Evolutionary conservation across 2,797 vertebrate species (phyloP).

Genomic region (Babyrousa celebensis): DNA sequence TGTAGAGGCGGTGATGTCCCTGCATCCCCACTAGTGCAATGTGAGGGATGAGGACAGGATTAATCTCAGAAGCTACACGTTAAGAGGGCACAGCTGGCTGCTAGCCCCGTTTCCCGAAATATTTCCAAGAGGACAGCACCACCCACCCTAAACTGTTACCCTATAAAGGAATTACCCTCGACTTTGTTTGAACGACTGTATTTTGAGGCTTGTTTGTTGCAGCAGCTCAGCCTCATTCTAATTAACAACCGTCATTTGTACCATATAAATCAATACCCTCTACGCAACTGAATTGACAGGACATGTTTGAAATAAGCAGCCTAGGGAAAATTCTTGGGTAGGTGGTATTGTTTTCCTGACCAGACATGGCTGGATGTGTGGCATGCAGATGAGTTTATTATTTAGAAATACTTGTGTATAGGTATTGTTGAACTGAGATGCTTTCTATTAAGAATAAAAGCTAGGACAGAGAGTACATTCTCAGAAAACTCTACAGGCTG

Average conservation of each 20-base stretch:
- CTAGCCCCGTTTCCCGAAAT: not conserved
- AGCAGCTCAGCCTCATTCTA: not conserved
- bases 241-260: not conserved
- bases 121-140: not conserved
- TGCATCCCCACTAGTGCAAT: not conserved
- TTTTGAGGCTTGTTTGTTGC: not conserved
- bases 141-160: rapidly evolving
- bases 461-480: not conserved
- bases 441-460: not conserved
- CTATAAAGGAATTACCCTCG: not conserved
- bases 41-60: not conserved
- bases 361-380: not conserved
- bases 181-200: not conserved
- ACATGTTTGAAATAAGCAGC: not conserved
- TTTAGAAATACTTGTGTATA: not conserved
- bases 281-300: not conserved
- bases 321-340: not conserved
- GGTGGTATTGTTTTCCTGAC: not conserved
- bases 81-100: not conserved
- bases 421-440: not conserved
- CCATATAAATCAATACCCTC: not conserved
- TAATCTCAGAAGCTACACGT: not conserved
- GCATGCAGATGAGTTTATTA: not conserved
- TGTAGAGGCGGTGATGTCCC: not conserved
- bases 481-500: not conserved